Evolutionary conservation across 2,888 invertebrate genomes (phyloP), one percentile per base, ranked within the genome.

Genomic region (Diogma glabrata): DNA sequence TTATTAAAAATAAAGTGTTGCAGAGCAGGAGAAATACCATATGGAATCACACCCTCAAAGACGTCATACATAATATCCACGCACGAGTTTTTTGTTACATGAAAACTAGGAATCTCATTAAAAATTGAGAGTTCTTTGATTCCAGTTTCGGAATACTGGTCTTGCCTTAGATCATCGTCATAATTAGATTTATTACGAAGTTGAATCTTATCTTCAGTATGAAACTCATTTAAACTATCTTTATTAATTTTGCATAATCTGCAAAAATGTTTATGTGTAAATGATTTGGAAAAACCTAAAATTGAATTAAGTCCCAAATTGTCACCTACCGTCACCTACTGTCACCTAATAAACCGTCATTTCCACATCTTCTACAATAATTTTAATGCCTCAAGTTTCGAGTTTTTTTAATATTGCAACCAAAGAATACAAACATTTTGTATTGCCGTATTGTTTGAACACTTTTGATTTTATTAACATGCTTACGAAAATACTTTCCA

Each of bases 41-140:
- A 47, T 3, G 17, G 14, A 8, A 46, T 46, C 16, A 45, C 43
- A 19, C 45, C 24, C 14, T 23, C 45, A 45, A 45, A 45, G 14
- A 14, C 9, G 14, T 45, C 28, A 26, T 28, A 17, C 28, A 47
- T 47, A 16, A 47, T 47, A 28, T 28, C 26, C 12, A 43, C 36
- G 14, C 5, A 3, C n/a, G 17, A 8, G 8, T 43, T 43, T 43
- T 43, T 22, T 22, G n/a, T 7, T 20, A 20, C 20, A 43, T 43
- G 43, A 28, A 47, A 47, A 12, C 23, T 23, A 4, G 46, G 46
- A 46, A 46, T 46, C 4, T 24, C 14, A 46, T 46, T 46, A 5
- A 46, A 46, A 46, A 46, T 46, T 14, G 24, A 23, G 4, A 6
- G 16, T 23, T 46, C 22, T 46, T 46, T 46, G 14, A 46, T 46